Percentiles rank a stretch among this genome's conserved stretches.
phyloP scores from a whole-genome alignment of 2,797 vertebrate genomes.

The Linurgus olivaceus region DNA sequence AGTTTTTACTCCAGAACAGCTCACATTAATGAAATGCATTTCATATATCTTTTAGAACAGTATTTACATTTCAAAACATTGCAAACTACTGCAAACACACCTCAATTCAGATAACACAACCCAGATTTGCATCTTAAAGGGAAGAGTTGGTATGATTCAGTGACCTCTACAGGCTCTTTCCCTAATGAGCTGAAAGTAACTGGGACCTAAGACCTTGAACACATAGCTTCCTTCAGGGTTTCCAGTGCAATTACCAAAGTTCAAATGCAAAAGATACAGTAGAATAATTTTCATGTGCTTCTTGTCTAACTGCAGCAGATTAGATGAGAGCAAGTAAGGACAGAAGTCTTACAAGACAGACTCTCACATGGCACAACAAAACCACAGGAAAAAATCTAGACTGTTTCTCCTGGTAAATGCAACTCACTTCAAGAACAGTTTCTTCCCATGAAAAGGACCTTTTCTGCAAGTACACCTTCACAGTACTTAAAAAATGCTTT shows the following conservation, averaged over 20 bases:
- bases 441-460: neutral
- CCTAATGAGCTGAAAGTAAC: neutral
- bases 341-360: neutral
- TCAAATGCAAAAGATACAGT: neutral
- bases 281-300: neutral
- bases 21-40: neutral
- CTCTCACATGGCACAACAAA: neutral
- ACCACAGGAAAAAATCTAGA: neutral
- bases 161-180: neutral
- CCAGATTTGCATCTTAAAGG: neutral
- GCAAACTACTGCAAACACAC: neutral
- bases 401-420: neutral
- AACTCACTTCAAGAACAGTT: neutral
- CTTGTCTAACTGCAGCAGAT: neutral
- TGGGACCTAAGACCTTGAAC: neutral
- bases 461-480: neutral
- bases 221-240: neutral
- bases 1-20: neutral
- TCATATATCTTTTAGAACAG: neutral
- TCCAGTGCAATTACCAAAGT: neutral
- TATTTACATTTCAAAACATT: neutral
- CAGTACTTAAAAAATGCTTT: neutral
- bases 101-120: neutral
- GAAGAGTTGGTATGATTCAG: neutral
- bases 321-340: neutral